These are phyloP conservation scores for Picathartes gymnocephalus DNA, from an alignment of 2,113 vertebrate species.

Conservation along the genomic window DNA sequence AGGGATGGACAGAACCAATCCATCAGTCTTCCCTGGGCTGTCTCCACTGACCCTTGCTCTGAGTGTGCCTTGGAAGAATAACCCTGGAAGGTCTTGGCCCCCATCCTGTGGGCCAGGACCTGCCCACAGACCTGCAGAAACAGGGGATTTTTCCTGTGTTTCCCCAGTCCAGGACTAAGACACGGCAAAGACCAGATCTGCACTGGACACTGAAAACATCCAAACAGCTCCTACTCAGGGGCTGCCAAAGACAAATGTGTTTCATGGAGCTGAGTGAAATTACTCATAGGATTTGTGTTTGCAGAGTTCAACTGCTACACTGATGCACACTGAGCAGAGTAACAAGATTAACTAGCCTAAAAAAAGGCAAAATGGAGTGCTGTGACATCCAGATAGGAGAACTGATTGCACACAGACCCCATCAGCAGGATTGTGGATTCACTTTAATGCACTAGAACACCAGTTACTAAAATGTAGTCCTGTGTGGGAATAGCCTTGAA, in stretches of 20 bases:
- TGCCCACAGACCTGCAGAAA: not conserved
- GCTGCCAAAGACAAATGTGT: not conserved
- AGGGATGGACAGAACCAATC: not conserved
- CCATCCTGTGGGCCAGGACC: not conserved
- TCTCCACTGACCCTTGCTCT: not conserved
- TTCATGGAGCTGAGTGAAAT: not conserved
- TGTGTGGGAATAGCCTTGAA: not conserved
- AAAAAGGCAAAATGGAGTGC: not conserved
- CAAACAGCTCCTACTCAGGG: not conserved
- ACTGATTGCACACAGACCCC: not conserved
- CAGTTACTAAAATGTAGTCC: not conserved
- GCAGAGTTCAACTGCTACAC: not conserved
- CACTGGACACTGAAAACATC: not conserved
- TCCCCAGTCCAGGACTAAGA: not conserved
- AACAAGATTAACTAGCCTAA: not conserved
- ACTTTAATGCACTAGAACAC: not conserved
- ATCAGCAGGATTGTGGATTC: not conserved
- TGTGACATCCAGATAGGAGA: not conserved
- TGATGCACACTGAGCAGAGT: not conserved
- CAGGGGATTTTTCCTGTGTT: not conserved
- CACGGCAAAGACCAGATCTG: not conserved
- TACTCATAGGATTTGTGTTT: not conserved
- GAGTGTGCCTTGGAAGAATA: not conserved
- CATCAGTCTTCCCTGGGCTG: not conserved
- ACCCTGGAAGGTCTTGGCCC: not conserved